These are phyloP conservation scores for Coluber constrictor DNA, from an alignment of 2,797 vertebrate species.

Conservation along the genomic window DNA sequence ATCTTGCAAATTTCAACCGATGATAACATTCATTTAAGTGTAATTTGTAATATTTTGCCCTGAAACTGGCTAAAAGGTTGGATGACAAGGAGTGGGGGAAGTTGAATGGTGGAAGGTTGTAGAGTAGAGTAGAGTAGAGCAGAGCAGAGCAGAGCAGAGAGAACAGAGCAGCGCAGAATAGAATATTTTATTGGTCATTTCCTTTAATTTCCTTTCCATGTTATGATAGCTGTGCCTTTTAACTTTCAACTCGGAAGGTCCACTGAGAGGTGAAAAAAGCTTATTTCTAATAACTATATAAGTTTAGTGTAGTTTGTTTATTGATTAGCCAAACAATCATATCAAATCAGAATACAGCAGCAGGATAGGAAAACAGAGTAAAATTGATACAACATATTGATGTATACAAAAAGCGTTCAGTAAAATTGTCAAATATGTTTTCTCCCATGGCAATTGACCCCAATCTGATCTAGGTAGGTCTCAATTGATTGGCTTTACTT, in stretches of 20 bases:
- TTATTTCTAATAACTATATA: neutral
- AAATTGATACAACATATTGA: neutral
- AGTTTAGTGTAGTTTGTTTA: neutral
- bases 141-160: too few species aligned
- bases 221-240: neutral
- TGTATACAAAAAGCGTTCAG: neutral
- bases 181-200: too few species aligned
- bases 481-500: neutral
- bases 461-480: neutral
- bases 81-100: neutral
- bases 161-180: too few species aligned
- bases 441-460: neutral
- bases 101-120: neutral
- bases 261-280: neutral
- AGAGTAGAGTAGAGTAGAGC: too few species aligned
- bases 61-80: neutral
- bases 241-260: neutral
- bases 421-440: neutral
- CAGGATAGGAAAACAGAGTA: neutral
- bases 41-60: neutral
- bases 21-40: neutral
- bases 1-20: neutral
- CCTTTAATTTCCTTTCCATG: too few species aligned
- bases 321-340: neutral
- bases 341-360: neutral